A percentile compares a stretch with the other conserved stretches of the same genome.
phyloP scores from a whole-genome alignment of 1,140 invertebrate species.

The Nylanderia fulva region DNA sequence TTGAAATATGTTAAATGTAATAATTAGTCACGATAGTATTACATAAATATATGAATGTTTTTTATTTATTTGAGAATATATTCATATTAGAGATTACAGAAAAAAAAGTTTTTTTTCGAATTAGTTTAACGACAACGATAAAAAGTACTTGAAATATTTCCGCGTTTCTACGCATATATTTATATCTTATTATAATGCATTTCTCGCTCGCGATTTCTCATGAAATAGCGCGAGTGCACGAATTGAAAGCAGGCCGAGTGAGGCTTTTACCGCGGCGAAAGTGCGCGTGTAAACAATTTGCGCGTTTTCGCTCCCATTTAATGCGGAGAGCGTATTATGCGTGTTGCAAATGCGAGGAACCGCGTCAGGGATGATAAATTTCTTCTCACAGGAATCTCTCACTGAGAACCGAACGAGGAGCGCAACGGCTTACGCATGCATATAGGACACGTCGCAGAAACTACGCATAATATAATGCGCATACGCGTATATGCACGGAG shows the following conservation, averaged over 20 bases:
- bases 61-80: not conserved
- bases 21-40: not conserved
- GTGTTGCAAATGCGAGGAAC: constrained; percentile 36
- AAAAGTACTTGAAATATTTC: not conserved
- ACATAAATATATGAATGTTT: not conserved
- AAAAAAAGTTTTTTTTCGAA: not conserved
- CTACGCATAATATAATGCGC: constrained; percentile 39
- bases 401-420: not conserved
- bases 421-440: constrained; percentile 21
- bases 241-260: constrained; percentile 15
- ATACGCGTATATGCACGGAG: not conserved
- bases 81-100: not conserved
- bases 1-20: not conserved
- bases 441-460: not conserved
- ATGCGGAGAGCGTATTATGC: constrained; percentile 55
- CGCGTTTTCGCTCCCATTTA: constrained; percentile 29
- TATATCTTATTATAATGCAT: constrained; percentile 16
- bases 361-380: constrained; percentile 59
- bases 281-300: constrained; percentile 66
- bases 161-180: not conserved
- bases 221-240: not conserved
- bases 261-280: constrained; percentile 38
- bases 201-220: not conserved
- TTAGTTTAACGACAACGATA: not conserved
- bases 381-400: constrained; percentile 10